A percentile compares a stretch with the other conserved stretches of the same genome.
Evolutionary conservation across 2,888 invertebrate species (phyloP).

Genomic region (Nesidiocoris tenuis): DNA sequence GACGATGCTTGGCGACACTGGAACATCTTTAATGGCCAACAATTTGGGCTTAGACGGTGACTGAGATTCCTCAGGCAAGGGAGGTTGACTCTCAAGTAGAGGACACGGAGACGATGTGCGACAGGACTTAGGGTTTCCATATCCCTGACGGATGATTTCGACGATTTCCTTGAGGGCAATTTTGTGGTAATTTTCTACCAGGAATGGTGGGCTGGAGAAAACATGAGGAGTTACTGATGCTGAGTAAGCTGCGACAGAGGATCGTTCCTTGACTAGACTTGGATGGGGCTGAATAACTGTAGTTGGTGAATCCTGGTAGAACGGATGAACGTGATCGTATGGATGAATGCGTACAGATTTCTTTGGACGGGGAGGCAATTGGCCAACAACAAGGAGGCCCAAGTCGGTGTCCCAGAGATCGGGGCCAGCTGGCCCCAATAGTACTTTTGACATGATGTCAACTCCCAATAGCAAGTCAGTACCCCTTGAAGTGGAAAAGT

Average conservation of each 20-base stretch:
- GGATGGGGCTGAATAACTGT: neutral
- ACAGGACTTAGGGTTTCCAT: neutral
- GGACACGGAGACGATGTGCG: neutral
- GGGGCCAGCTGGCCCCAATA: neutral
- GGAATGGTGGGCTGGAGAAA: neutral
- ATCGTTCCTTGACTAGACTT: neutral
- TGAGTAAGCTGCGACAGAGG: neutral
- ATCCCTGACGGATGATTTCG: neutral
- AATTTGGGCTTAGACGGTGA: too few species aligned
- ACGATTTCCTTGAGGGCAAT: neutral
- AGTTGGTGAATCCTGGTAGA: neutral
- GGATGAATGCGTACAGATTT: neutral
- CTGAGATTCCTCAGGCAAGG: too few species aligned
- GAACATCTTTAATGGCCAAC: too few species aligned
- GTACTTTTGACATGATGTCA: neutral
- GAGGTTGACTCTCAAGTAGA: too few species aligned
- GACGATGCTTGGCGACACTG: too few species aligned
- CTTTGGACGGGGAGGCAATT: neutral
- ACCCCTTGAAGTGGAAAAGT: neutral
- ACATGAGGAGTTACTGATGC: neutral
- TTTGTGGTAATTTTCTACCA: neutral
- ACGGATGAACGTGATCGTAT: neutral
- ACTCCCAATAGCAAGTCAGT: neutral
- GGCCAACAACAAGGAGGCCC: neutral
- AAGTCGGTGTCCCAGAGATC: neutral